Percentiles rank a stretch among this genome's conserved stretches.
These are phyloP conservation scores for Bombus fervidus DNA, from an alignment of 1,140 invertebrate species.

Conservation along the genomic window DNA sequence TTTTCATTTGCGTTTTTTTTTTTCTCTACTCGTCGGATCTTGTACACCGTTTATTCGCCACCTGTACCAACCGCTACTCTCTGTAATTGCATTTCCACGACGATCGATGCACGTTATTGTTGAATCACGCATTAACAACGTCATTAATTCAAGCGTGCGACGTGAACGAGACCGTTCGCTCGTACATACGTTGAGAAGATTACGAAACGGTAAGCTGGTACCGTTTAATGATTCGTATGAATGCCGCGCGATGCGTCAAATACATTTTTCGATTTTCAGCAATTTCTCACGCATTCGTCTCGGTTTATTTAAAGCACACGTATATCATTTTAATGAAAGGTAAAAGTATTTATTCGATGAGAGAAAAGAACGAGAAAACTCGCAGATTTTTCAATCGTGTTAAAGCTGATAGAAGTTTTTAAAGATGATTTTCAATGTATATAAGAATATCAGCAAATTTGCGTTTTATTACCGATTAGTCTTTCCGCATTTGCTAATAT, in stretches of 20 bases:
- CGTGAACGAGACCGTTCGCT: constrained; percentile 23
- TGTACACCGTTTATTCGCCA: constrained; percentile 36
- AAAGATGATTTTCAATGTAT: background rate
- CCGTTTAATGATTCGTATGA: constrained; percentile 27
- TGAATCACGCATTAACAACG: constrained; percentile 45
- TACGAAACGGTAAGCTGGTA: constrained; percentile 13
- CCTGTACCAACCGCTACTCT: constrained; percentile 6
- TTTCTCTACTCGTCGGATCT: constrained; percentile 3
- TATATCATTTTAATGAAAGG: background rate
- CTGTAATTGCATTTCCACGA: constrained; percentile 33
- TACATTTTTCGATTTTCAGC: background rate
- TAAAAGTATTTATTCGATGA: background rate
- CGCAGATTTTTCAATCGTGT: background rate
- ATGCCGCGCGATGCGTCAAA: background rate
- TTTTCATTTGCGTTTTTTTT: background rate
- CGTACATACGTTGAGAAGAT: constrained; percentile 28
- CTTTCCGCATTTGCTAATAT: too few relatives aligned
- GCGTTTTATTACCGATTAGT: background rate
- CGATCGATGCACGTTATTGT: constrained; percentile 49
- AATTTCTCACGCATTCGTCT: background rate
- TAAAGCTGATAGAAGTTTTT: background rate
- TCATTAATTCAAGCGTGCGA: constrained; percentile 43
- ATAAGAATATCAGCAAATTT: background rate
- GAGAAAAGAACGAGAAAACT: background rate
- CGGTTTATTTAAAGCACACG: background rate